Evolutionary conservation across 2,797 vertebrate genomes (phyloP), one percentile per base, ranked within the genome.

Genomic region (Sebastes wilsoni): DNA sequence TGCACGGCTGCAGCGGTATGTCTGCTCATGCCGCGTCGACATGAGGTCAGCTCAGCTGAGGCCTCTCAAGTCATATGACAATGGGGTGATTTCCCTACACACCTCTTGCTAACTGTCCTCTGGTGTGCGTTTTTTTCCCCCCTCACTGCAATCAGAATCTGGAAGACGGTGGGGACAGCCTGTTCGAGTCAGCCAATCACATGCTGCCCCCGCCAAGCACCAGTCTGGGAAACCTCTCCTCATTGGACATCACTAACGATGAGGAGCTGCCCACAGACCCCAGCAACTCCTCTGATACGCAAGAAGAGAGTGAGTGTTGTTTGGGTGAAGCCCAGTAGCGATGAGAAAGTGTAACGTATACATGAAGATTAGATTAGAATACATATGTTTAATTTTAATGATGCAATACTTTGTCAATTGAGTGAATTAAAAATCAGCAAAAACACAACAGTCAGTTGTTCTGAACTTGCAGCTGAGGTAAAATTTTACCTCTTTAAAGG

Each of bases 241-340:
- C 96, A 49, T 74, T 96, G 93, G 97, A 98, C 54, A 93, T 97
- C 71, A 94, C 96, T 70, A 96, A 96, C 25, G 96, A 96, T 3
- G 97, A 98, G 20, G 97, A 97, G 3, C 94, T 97, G 32, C 95
- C 97, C 88, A 97, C 97, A 0, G 97, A 98, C 88, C 96, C 96
- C 11, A 98, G 97, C 93, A 97, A 97, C 94, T 97, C 97, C 9
- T 97, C 97, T 0, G 97, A 97, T 82, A 97, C 96, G 0, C 96
- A 97, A 86, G 97, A 98, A 87, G 97, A 98, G 91, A 96, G 97
- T 97, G 86, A 96, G 96, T 84, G 36, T 68, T 49, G 2, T 85
- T 75, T 14, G 7, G 27, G 5, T 18, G 6, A 46, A 46, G 42
- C 16, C 32, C 46, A 34, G 0, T 4, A 10, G n/a, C 3, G 22